phyloP scores from a whole-genome alignment of 2,113 vertebrate genomes.

The Budorcas taxicolor region DNA sequence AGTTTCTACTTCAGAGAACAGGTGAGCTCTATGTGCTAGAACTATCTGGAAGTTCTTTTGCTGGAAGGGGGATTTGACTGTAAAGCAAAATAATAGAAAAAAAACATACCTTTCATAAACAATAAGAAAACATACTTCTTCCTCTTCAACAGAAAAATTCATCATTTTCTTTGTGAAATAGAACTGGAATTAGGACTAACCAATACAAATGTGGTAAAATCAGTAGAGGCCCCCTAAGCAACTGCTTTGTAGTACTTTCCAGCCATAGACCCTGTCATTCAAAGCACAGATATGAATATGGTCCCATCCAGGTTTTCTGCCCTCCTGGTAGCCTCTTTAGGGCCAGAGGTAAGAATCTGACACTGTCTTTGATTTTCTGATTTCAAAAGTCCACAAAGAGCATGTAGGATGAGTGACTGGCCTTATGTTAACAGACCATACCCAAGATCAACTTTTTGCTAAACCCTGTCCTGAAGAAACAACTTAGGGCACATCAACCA shows the following conservation, averaged over 20 bases:
- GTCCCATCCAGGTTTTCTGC: neutral
- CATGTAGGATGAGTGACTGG: neutral
- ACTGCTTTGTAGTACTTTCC: neutral
- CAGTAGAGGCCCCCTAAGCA: neutral
- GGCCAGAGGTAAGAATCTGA: neutral
- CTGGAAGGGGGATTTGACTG: neutral
- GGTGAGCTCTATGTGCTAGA: neutral
- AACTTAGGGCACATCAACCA: neutral
- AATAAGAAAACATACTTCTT: neutral
- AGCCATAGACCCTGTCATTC: neutral
- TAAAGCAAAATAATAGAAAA: neutral
- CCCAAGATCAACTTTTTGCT: neutral
- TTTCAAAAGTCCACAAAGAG: neutral
- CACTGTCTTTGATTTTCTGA: neutral
- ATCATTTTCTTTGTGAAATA: neutral
- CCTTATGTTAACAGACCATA: neutral
- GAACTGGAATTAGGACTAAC: neutral
- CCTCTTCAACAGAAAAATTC: neutral
- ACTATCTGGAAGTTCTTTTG: neutral
- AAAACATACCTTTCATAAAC: fast-evolving
- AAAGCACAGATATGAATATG: neutral
- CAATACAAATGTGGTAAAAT: neutral
- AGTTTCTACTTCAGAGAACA: neutral
- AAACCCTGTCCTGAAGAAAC: neutral
- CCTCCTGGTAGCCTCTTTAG: neutral